Conservation (phyloP, 2,113 vertebrate species). For the Sminthopsis crassicaudata region DNA sequence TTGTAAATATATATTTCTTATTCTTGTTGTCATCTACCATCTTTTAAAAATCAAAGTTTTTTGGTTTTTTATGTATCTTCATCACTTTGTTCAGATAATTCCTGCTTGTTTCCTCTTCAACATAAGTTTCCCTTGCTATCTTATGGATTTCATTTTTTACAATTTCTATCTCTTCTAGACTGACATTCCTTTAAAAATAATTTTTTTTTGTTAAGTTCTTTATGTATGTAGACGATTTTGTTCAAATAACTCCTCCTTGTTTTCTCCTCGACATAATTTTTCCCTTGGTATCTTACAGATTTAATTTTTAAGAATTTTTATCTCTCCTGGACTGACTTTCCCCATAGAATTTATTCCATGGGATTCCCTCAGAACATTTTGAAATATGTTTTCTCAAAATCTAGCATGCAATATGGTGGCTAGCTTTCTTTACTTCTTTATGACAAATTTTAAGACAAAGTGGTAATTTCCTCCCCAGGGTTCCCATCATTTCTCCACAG, state of each 20-base stretch:
- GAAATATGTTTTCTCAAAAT: background rate
- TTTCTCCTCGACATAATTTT: background rate
- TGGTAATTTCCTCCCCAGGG: background rate
- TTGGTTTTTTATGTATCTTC: background rate
- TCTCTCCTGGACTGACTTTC: background rate
- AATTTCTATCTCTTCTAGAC: background rate
- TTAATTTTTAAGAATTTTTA: background rate
- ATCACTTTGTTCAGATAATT: background rate
- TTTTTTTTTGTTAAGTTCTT: background rate
- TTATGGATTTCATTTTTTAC: background rate
- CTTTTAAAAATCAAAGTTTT: background rate
- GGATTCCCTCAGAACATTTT: background rate
- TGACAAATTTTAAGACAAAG: background rate
- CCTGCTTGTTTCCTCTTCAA: background rate
- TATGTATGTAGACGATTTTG: background rate
- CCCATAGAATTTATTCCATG: background rate
- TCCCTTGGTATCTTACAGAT: background rate
- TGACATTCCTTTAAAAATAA: background rate
- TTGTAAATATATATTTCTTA: background rate
- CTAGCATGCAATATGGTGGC: background rate
- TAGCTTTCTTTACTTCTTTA: background rate
- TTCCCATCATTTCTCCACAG: background rate
- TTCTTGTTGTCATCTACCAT: background rate
- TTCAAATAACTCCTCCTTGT: background rate
- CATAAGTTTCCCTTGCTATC: background rate